Evolutionary conservation across 1,140 invertebrate species (phyloP), one percentile per base, ranked within the genome.

Genomic region (Diachasma alloeum): DNA sequence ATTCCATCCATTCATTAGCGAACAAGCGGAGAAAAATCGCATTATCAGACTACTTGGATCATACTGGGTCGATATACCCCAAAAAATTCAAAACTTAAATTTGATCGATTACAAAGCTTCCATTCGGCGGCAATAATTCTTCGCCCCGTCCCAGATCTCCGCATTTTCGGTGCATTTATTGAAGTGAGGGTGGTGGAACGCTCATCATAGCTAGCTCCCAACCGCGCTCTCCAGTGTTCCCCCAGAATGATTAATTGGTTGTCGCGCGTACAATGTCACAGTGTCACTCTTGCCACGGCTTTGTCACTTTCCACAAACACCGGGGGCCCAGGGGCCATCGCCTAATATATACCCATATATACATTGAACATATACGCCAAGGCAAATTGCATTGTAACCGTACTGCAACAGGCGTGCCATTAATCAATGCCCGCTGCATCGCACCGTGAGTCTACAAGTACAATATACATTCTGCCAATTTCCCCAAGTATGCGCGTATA

Each of bases 221-320:
- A 48, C 71, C 26, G 24, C 39, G 26, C 11, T 37, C 56, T 72
- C 31, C 81, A 83, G 86, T 84, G 83, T 77, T 31, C 31, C 82
- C 79, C 79, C 85, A 81, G 86, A 84, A 89, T 90, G 88, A 90
- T 89, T 89, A 90, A 90, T 90, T 90, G 88, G 88, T 89, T 89
- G 88, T 88, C 87, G 86, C 83, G 83, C 81, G 85, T 88, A 87
- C 81, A 85, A 86, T 87, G 88, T 88, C 86, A 89, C 81, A 86
- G 86, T 88, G 88, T 89, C 88, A 89, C 86, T 88, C 87, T 87
- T 89, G 86, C 87, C 86, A 86, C 84, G 87, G 88, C 87, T 90
- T 88, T 90, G 87, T 89, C 88, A 89, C 87, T 85, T 87, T 82
- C 82, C 81, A 83, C 85, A 88, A 87, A 88, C 84, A 86, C 81